Evolutionary conservation across 2,888 invertebrate genomes (phyloP), one percentile per base, ranked within the genome.

Genomic region (Eledona agricola): DNA sequence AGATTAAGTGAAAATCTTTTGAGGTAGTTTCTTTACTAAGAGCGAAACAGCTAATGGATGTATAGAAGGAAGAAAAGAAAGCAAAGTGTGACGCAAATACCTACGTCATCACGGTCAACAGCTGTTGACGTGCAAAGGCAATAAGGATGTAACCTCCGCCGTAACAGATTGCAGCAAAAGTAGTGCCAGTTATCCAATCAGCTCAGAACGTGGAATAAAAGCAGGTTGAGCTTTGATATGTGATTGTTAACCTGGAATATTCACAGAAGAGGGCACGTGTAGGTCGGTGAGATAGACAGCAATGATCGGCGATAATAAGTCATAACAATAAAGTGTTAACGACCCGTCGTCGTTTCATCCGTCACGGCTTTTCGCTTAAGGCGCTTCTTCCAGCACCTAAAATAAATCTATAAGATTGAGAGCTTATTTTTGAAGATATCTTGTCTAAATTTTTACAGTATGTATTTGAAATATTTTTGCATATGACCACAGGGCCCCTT

Each of bases 101-200:
- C 32, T 29, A 26, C 43, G 43, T 43, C 43, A 43, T 43, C 32
- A 43, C 43, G 43, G 43, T 43, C 43, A 43, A 43, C 43, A 43
- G 43, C 43, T 43, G 43, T 31, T 23, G 19, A 32, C 28, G 38
- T 38, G 23, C 26, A 42, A 25, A 23, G 9, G 42, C 42, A 42
- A 42, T 42, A 42, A 42, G 42, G 42, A 42, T 42, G 42, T 42
- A 42, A 42, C 42, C 28, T 29, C n/a, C n/a, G n/a, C n/a, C n/a
- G 42, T 19, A 42, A 42, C 42, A 42, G 28, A 42, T 26, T 40
- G 40, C 16, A 6, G 3, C 22, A 22, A 15, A 10, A 31, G 31
- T 20, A 31, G 31, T 20, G 12, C 11, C 13, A 37, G 25, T 38
- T 38, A 25, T 25, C 25, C 25, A 23, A 38, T 38, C n/a, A n/a